A percentile compares a stretch with the other conserved stretches of the same genome.
phyloP scores from a whole-genome alignment of 2,113 vertebrate species.

The Pollimyrus isidori region DNA sequence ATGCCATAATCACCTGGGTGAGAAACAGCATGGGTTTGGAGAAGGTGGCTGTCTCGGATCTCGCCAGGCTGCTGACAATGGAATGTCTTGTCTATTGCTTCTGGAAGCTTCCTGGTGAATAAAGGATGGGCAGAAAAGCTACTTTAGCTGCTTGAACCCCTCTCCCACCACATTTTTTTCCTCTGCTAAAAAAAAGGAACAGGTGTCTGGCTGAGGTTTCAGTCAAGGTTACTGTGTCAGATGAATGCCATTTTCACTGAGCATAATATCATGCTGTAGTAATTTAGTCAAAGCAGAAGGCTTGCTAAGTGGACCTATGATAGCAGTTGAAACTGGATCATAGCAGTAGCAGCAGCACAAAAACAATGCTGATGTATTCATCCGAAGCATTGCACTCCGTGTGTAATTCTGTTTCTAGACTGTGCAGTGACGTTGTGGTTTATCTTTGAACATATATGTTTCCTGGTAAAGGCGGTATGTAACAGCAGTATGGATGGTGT shows the following conservation, averaged over 20 bases:
- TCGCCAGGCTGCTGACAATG: constrained; percentile 36
- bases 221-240: neutral
- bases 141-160: neutral
- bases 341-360: neutral
- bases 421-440: constrained; percentile 8
- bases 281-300: neutral
- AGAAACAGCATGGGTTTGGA: constrained; percentile 30
- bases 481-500: neutral
- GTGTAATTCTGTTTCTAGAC: neutral
- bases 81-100: constrained; percentile 17
- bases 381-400: neutral
- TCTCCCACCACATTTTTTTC: neutral
- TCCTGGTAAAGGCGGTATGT: neutral
- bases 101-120: constrained; percentile 23
- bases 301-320: neutral
- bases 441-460: constrained; percentile 7
- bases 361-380: neutral
- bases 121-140: neutral
- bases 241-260: neutral
- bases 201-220: neutral
- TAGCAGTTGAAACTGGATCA: neutral
- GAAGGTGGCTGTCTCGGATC: constrained; percentile 20
- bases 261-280: neutral
- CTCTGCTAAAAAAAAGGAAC: neutral
- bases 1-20: constrained; percentile 38